These are phyloP conservation scores for Tuta absoluta DNA, from an alignment of 2,888 invertebrate species.

Conservation along the genomic window DNA sequence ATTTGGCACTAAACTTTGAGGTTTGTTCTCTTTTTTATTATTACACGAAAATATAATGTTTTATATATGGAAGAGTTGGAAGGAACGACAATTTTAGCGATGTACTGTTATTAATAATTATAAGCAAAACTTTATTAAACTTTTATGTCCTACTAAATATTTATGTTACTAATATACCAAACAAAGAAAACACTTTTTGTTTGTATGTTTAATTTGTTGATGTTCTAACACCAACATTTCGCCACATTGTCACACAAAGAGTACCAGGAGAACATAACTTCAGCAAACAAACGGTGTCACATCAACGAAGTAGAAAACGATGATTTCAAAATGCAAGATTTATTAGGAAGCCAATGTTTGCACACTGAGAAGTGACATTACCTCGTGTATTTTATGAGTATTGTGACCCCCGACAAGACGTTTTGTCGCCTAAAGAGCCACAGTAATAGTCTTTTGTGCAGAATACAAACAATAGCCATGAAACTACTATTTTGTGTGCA, in stretches of 20 bases:
- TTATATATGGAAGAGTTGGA: not conserved
- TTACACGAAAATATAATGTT: constrained; percentile 2
- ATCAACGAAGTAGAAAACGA: constrained; percentile 9
- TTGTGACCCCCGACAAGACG: not conserved
- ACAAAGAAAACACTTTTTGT: no score
- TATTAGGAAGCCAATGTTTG: constrained; percentile 23
- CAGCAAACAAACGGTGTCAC: not conserved
- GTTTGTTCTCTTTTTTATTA: not conserved
- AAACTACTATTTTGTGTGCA: not conserved
- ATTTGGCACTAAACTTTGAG: constrained; percentile 14
- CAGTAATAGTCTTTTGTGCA: constrained; percentile 7
- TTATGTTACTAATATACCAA: no score
- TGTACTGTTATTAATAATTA: not conserved
- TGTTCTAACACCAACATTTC: not conserved
- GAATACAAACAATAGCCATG: not conserved
- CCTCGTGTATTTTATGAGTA: constrained; percentile 6
- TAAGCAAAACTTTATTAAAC: not conserved
- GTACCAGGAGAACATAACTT: constrained; percentile 2
- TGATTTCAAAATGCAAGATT: constrained; percentile 25
- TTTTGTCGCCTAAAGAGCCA: not conserved
- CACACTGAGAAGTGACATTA: not conserved
- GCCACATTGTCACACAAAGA: not conserved
- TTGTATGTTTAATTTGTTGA: not conserved
- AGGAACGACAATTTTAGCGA: not conserved
- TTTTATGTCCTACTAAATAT: no score